These are phyloP conservation scores for Cochlearius cochlearius DNA, from an alignment of 2,113 vertebrate genomes.

Conservation along the genomic window DNA sequence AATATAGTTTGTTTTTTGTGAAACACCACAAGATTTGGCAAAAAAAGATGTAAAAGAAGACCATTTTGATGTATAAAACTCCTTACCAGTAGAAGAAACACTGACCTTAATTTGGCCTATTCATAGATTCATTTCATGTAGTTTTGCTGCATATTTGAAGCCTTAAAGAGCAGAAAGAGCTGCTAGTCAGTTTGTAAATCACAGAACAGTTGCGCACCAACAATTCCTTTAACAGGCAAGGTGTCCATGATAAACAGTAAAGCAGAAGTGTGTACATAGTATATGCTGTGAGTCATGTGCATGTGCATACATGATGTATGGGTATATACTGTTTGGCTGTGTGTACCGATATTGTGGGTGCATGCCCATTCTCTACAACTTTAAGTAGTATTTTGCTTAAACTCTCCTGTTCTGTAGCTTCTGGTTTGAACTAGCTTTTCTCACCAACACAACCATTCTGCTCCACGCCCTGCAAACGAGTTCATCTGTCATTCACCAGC, in stretches of 20 bases:
- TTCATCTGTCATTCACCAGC: background rate
- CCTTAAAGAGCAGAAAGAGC: slow-evolving; percentile 50
- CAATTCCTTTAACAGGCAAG: slow-evolving; percentile 42
- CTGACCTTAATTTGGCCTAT: slow-evolving; percentile 62
- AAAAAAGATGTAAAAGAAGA: slow-evolving; percentile 72
- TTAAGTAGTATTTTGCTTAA: background rate
- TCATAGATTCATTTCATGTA: slow-evolving; percentile 34
- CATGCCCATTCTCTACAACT: slow-evolving; percentile 10
- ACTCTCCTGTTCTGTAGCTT: background rate
- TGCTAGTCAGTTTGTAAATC: slow-evolving; percentile 44
- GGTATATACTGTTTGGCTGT: background rate
- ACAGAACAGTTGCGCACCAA: slow-evolving; percentile 5
- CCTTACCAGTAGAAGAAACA: slow-evolving; percentile 69
- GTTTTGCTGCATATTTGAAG: slow-evolving; percentile 70
- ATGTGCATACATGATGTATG: slow-evolving; percentile 2
- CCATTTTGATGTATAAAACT: slow-evolving; percentile 74
- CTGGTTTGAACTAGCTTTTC: background rate
- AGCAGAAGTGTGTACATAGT: slow-evolving; percentile 43
- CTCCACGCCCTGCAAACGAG: background rate
- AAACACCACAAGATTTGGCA: slow-evolving; percentile 76
- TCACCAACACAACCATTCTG: background rate
- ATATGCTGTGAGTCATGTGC: slow-evolving; percentile 28
- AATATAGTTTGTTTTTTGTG: slow-evolving; percentile 66
- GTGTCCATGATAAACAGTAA: slow-evolving; percentile 18
- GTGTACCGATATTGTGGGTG: background rate